Base-by-base conservation (phyloP, 2,888 invertebrate species). In the Acrobasis repandana region DNA sequence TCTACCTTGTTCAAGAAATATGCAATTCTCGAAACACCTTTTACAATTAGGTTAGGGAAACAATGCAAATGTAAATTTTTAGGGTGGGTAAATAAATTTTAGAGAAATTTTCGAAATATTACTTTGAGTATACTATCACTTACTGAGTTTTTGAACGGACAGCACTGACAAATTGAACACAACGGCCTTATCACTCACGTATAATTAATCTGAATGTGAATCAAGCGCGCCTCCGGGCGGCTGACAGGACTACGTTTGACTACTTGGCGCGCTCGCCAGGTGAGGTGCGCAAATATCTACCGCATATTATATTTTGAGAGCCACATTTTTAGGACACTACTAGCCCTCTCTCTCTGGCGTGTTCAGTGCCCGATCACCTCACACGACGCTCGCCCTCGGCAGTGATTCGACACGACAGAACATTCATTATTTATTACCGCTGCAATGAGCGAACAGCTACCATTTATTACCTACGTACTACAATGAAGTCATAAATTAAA, bases 281-380 rank as follows among this genome's bases (percentile, higher is more conserved):
- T 87, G 83, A 69, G 69, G 75, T 67, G 79, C 77, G 72, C 76
- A 77, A 85, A 84, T 79, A 82, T 80, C 83, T 83, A 85, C 76
- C 76, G 79, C 84, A 78, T 82, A 83, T 78, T 85, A 85, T 88
- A 88, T 88, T 88, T 87, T 80, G 73, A 83, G 87, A 83, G 70
- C 73, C 75, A 71, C 81, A 82, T 80, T 83, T 81, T 85, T 82
- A 79, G 75, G 77, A 79, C 77, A 70, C 71, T 67, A 67, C 68
- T 68, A 73, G 63, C 72, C 64, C 65, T 78, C 80, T 79, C 79
- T 72, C 68, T 83, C 79, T 69, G 72, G 60, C 74, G 18, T 52
- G 18, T 60, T 54, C 62, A 62, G 65, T 63, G 65, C 63, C 67
- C 64, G 68, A 67, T 70, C 68, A 65, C 70, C 65, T 64, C 65